phyloP scores from a whole-genome alignment of 2,888 invertebrate species.

The Agrenia bidenticulata region DNA sequence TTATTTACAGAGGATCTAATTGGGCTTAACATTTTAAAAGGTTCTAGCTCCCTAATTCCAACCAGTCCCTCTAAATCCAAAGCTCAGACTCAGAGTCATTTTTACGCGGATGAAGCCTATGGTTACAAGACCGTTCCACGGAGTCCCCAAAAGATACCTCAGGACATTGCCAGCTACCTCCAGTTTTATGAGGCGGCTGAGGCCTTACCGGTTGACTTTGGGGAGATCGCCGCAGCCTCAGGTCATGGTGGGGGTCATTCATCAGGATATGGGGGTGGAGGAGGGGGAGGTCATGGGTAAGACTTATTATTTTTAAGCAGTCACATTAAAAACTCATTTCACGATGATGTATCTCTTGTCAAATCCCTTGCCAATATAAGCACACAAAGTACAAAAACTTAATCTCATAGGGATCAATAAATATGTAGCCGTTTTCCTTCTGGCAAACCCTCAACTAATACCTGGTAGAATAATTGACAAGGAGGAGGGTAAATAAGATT shows the following conservation, averaged over 20 bases:
- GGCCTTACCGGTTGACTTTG: constrained; percentile 12
- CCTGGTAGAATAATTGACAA: too few relatives aligned
- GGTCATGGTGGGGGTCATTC: constrained; percentile 6
- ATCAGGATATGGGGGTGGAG: background rate
- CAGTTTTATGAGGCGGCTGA: constrained; percentile 10
- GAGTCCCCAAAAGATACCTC: background rate
- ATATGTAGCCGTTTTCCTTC: too few relatives aligned
- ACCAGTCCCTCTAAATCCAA: constrained; percentile 8
- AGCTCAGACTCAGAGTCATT: background rate
- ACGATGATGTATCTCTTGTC: too few relatives aligned
- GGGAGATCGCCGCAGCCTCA: constrained; percentile 15
- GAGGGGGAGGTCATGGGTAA: constrained; percentile 18
- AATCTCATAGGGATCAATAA: too few relatives aligned
- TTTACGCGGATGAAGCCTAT: constrained; percentile 11
- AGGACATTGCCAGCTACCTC: constrained; percentile 6
- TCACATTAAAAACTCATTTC: too few relatives aligned
- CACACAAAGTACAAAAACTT: too few relatives aligned
- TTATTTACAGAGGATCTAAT: background rate
- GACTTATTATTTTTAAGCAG: too few relatives aligned
- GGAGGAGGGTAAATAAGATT: too few relatives aligned
- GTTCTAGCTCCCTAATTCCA: constrained; percentile 9
- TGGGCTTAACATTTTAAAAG: background rate
- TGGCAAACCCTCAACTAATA: too few relatives aligned
- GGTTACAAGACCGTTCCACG: constrained; percentile 3
- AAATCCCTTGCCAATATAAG: too few relatives aligned